Evolutionary conservation across 2,113 vertebrate genomes (phyloP).

Genomic region (Odobenus rosmarus): DNA sequence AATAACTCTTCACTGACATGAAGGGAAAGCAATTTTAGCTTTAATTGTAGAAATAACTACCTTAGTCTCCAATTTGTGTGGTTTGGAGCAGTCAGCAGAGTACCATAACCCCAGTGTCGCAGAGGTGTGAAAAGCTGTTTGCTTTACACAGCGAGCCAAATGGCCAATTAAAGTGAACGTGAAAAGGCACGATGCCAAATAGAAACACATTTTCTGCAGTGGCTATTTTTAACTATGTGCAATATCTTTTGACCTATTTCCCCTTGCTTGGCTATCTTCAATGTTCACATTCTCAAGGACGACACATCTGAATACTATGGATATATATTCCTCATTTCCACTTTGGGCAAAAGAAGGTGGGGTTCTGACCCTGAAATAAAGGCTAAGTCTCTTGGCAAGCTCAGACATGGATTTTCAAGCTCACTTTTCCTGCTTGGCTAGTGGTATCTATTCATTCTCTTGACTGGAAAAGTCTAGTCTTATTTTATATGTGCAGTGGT

Average conservation of each 20-base stretch:
- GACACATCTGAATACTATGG: not conserved
- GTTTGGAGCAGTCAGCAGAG: not conserved
- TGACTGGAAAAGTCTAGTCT: not conserved
- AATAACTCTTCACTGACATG: not conserved
- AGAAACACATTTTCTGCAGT: not conserved
- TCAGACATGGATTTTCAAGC: not conserved
- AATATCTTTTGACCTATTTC: slow-evolving; percentile 67
- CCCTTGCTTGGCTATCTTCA: slow-evolving; percentile 4
- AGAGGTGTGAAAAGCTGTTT: slow-evolving; percentile 15
- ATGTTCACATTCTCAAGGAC: slow-evolving; percentile 40
- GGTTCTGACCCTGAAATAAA: not conserved
- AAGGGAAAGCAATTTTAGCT: not conserved
- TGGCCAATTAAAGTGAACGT: slow-evolving; percentile 26
- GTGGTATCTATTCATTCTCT: not conserved
- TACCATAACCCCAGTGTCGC: not conserved
- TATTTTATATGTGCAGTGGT: not conserved
- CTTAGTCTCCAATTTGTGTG: not conserved
- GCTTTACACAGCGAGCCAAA: not conserved
- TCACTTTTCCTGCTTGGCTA: not conserved
- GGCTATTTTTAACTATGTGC: slow-evolving; percentile 61
- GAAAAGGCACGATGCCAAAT: not conserved
- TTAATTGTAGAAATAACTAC: slow-evolving; percentile 47
- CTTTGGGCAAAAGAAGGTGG: slow-evolving; percentile 23
- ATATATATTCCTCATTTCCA: slow-evolving; percentile 44
- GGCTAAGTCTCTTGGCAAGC: not conserved